Base-by-base conservation (phyloP, 64 coral and sea anemone genomes). In the Montipora efflorescens region DNA sequence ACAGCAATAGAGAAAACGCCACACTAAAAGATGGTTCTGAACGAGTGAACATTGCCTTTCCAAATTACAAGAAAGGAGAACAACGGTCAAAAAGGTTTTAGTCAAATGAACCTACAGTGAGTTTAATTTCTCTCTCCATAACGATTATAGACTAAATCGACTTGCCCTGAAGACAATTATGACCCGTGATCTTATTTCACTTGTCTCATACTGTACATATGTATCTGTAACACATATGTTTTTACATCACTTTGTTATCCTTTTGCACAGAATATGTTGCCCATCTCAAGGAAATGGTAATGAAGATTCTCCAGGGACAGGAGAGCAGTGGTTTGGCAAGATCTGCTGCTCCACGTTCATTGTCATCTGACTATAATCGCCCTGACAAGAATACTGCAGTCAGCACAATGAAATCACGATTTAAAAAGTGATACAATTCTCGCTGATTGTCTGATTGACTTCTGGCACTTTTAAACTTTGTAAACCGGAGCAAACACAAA, bases 51-150 rank as follows among this genome's bases (percentile, higher is more conserved):
- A 61, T 88, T 45, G 68, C 47, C 18, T 77, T 75, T 48, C 87
- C 87, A 55, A 88, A 76, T 21, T 57, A 74, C 28, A 88, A 88
- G 73, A 88, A 88, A 18, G 73, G 73, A 44, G 73, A 76, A n/a
- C 46, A 75, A 59, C 72, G 5, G 73, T 88, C 4, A 74, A 74
- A 16, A 75, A 76, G 48, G 7, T 74, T 70, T 68, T 90, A 16
- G 76, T 90, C 7, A 48, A 90, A 46, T 81, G 64, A 20, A 81
- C 76, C n/a, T 80, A 90, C 22, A 47, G 76, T 68, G 20, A 75
- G 72, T 75, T 14, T 11, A 64, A 25, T 25, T 25, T 25, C 59
- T 15, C 59, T 64, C 59, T 64, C 8, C 8, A 64, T 64, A 11
- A 64, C 10, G 59, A 64, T 25, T 64, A 64, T 11, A 64, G 59